Conservation (phyloP, 2,797 vertebrate genomes). For the Melanotaenia pygmaea region DNA sequence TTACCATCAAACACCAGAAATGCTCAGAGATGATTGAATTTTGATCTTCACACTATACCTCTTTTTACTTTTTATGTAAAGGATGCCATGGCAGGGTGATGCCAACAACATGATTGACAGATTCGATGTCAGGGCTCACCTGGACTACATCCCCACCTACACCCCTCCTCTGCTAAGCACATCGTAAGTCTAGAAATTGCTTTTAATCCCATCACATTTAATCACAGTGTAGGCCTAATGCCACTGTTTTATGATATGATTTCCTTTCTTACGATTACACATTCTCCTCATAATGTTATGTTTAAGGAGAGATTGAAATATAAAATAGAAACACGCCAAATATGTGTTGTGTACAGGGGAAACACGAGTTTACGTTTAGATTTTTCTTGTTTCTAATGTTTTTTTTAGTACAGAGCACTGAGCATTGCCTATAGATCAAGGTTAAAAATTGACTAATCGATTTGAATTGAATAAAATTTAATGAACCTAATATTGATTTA, state of each 20-base stretch:
- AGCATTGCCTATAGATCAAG: not conserved
- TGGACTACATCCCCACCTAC: slow-evolving; percentile 94
- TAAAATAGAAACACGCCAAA: not conserved
- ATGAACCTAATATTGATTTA: too few relatives aligned
- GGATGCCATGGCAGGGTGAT: slow-evolving; percentile 99
- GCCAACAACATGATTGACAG: slow-evolving; percentile 97
- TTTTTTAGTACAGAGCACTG: not conserved
- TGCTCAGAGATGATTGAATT: not conserved
- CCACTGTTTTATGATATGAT: not conserved
- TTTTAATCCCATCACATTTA: not conserved
- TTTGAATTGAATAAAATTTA: too few relatives aligned
- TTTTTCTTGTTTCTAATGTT: not conserved
- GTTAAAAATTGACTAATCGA: too few relatives aligned
- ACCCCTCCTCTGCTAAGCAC: slow-evolving; percentile 89
- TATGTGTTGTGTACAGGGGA: not conserved
- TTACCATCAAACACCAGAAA: not conserved
- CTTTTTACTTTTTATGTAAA: slow-evolving; percentile 52
- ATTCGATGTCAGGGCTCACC: slow-evolving; percentile 94
- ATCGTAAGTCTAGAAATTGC: slow-evolving; percentile 82
- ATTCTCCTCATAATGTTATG: not conserved
- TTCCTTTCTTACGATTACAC: not conserved
- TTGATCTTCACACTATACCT: not conserved
- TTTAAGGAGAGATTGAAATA: not conserved
- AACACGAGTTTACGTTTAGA: not conserved
- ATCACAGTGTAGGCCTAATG: not conserved